Evolutionary conservation across 2,797 vertebrate species (phyloP), one percentile per base, ranked within the genome.

Genomic region (Hippoglossus hippoglossus): DNA sequence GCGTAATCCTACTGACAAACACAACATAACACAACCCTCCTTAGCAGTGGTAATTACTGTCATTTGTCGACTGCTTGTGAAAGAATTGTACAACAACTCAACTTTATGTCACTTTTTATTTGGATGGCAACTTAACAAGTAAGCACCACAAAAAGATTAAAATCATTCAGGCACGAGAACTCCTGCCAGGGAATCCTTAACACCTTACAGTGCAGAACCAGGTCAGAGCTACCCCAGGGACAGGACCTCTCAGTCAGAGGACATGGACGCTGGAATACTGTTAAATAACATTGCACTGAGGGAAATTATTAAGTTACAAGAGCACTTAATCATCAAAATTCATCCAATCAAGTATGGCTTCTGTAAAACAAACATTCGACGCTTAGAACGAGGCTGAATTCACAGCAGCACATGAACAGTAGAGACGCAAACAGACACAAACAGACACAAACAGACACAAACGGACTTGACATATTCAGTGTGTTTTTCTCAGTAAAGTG

Each of bases 291-390:
- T 84, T 84, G 65, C 77, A 77, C 83, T 71, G 39, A 79, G 59
- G 75, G 8, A 77, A 53, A 2, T 44, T 8, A 71, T 78, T 52
- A 50, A 77, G 65, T 3, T 36, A 69, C 68, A 87, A 79, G 55
- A 80, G 69, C 73, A 90, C 66, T 77, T 82, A 52, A 73, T 79
- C 26, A 74, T 79, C 44, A 79, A 26, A 72, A 68, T 76, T 76
- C 58, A 72, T 71, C 63, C 46, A 83, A 75, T 82, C 46, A 76
- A 70, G 31, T 82, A 90, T 89, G 89, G 87, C 90, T 89, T 90
- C 50, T 80, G 73, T 83, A 81, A 82, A 83, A 80, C 55, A 79
- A 59, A 57, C 0, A 2, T 60, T 79, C 69, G 75, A 86, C 72
- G 71, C 62, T 80, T 51, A 26, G 63, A 81, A 39, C 65, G 26